Evolutionary conservation across 2,888 invertebrate species (phyloP).

Genomic region (Chesias legatella): DNA sequence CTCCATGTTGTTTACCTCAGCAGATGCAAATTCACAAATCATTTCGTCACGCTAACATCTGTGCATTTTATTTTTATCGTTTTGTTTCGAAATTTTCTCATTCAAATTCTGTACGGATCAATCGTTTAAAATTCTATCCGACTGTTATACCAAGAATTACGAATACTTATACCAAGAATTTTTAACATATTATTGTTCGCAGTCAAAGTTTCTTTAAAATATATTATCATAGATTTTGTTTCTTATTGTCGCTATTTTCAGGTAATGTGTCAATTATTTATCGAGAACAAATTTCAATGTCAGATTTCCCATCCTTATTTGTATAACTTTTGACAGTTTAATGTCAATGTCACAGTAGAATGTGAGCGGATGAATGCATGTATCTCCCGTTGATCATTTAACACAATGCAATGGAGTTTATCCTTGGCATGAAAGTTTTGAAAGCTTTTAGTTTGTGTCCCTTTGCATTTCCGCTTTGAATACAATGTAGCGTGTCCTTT

Average conservation of each 20-base stretch:
- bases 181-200: neutral
- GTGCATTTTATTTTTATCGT: conserved; percentile 15
- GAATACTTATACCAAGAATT: conserved; percentile 17
- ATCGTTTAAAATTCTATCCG: conserved; percentile 20
- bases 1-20: conserved; percentile 31
- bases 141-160: too few relatives aligned
- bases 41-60: conserved; percentile 21
- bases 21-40: conserved; percentile 31
- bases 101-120: conserved; percentile 28
- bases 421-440: conserved; percentile 1
- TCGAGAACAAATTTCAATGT: conserved; percentile 14
- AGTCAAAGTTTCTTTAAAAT: neutral
- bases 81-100: conserved; percentile 25
- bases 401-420: conserved; percentile 7
- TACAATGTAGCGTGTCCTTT: conserved; percentile 4
- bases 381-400: conserved; percentile 20
- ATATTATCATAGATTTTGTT: too few relatives aligned
- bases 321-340: conserved; percentile 9
- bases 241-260: too few relatives aligned
- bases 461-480: conserved; percentile 3
- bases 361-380: conserved; percentile 13
- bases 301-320: conserved; percentile 10
- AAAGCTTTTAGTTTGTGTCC: too few relatives aligned
- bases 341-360: conserved; percentile 19
- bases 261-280: too few relatives aligned